Evolutionary conservation across 2,888 invertebrate species (phyloP).

Genomic region (Parnassius glacialis): DNA sequence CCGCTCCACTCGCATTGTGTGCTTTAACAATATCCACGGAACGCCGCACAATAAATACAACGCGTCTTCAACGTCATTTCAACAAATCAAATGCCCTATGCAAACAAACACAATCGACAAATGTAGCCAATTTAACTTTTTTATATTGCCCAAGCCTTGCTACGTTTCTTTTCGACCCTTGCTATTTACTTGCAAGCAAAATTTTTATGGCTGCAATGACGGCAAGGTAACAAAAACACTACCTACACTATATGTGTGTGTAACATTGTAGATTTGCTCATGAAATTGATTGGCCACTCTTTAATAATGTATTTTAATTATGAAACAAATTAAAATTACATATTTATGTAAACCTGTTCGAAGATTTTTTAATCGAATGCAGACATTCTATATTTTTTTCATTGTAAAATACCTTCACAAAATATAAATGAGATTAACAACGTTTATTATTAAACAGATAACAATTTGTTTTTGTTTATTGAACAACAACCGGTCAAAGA

Average conservation of each 20-base stretch:
- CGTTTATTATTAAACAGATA: slow-evolving; percentile 28
- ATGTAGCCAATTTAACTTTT: slow-evolving; percentile 66
- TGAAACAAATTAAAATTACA: no score
- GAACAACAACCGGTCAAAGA: slow-evolving; percentile 33
- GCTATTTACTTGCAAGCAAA: slow-evolving; percentile 8
- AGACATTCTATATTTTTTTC: not conserved
- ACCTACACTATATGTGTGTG: no score
- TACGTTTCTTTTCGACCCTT: slow-evolving; percentile 13
- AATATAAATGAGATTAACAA: slow-evolving; percentile 1
- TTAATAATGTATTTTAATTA: no score
- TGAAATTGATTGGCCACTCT: no score
- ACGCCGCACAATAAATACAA: slow-evolving; percentile 68
- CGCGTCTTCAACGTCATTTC: slow-evolving; percentile 66
- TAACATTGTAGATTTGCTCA: no score
- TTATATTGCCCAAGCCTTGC: slow-evolving; percentile 10
- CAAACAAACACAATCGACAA: slow-evolving; percentile 65
- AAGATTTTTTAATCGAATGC: no score
- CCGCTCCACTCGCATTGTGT: slow-evolving; percentile 77
- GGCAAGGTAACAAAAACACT: no score
- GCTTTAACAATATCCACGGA: slow-evolving; percentile 76
- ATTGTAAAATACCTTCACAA: not conserved
- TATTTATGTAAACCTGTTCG: no score
- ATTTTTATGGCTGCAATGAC: no score
- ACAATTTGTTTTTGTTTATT: slow-evolving; percentile 31
- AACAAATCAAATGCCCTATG: slow-evolving; percentile 70